Evolutionary conservation across 2,113 vertebrate genomes (phyloP).

Genomic region (Sinocyclocheilus rhinocerous): DNA sequence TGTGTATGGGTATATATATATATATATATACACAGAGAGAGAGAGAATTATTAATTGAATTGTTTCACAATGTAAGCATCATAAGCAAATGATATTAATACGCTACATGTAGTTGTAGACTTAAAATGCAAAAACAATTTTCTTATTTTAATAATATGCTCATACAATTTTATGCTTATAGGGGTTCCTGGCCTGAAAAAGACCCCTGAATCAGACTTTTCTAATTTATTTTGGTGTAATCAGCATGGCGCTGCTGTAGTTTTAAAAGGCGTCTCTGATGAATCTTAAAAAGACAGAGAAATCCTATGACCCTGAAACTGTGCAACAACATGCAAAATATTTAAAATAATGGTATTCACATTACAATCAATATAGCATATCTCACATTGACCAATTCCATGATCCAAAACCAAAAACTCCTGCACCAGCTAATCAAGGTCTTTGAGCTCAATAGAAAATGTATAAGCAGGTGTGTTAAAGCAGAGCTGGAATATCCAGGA

Average conservation of each 20-base stretch:
- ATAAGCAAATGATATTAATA: too few relatives aligned
- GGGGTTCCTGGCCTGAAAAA: background rate
- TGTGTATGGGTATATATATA: too few relatives aligned
- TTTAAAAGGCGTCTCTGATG: background rate
- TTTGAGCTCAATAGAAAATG: background rate
- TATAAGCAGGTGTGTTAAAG: background rate
- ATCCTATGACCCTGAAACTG: background rate
- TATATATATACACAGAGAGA: too few relatives aligned
- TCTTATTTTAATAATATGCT: background rate
- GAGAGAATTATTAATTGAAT: too few relatives aligned
- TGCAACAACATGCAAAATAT: constrained; percentile 4
- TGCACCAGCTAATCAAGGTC: constrained; percentile 20
- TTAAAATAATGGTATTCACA: background rate
- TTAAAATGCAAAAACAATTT: background rate
- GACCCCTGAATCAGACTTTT: background rate
- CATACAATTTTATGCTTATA: background rate
- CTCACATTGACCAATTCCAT: background rate
- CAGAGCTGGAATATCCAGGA: background rate
- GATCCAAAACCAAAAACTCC: background rate
- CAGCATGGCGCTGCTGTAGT: background rate
- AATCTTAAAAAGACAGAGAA: constrained; percentile 5
- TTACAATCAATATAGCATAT: background rate
- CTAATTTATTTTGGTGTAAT: background rate
- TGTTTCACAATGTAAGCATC: too few relatives aligned
- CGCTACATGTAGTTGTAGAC: too few relatives aligned